Evolutionary conservation across 2,113 vertebrate species (phyloP), one percentile per base, ranked within the genome.

Genomic region (Corythoichthys haematopterus): DNA sequence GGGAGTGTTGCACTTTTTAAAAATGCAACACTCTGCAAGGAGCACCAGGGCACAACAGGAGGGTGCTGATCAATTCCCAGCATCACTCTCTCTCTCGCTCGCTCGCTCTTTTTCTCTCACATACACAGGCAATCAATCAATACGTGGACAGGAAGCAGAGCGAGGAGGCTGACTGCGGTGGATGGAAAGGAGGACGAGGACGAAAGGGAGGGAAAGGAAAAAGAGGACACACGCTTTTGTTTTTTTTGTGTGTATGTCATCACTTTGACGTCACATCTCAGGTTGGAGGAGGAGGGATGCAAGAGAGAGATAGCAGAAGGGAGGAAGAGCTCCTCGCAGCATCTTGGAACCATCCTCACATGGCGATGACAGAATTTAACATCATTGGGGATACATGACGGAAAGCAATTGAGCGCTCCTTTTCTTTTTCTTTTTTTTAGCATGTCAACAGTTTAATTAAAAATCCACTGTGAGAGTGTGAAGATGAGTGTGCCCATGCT

Each of bases 401-500:
- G n/a, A 14, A 33, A 45, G 40, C 43, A 20, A 28, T 33, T 7
- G 52, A 36, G 55, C 33, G 2, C 1, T 6, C 55, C 4, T 57
- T 36, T 56, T 13, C 12, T 12, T 36, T 56, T 5, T 56, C 33
- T 35, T 35, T 56, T 36, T 35, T 15, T 9, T n/a, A 52, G 50
- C 28, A 57, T 65, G 70, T 55, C 70, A 69, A 66, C 70, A 74
- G 77, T 71, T 84, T 65, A 36, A 36, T 57, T 57, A 14, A 33
- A 66, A 70, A 81, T 56, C 40, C 0, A 5, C 14, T 37, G 28
- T 4, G 64, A 45, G 40, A 60, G 70, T 63, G 48, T 57, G 3
- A 88, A 82, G 73, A 98, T 97, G 95, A 95, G 87, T 52, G 92
- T 93, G 81, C 91, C 95, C 71, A 92, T 97, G 91, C 87, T 98